Conservation (phyloP, 2,888 invertebrate species). For the Galerucella calmariensis region DNA sequence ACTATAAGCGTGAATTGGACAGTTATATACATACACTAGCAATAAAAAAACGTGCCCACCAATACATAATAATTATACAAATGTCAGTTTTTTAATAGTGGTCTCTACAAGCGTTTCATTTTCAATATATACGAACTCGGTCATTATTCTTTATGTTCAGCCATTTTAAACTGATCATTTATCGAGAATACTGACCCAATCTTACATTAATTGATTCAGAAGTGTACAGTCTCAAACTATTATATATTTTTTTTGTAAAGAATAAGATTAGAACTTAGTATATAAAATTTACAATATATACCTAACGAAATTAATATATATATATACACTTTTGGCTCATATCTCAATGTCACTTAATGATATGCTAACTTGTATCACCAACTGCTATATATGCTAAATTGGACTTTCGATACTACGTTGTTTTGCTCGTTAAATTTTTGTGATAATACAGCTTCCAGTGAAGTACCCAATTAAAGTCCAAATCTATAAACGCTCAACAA, state of each 20-base stretch:
- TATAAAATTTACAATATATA: constrained; percentile 54
- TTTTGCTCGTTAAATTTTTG: constrained; percentile 15
- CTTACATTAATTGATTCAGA: background rate
- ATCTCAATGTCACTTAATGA: constrained; percentile 51
- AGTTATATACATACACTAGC: constrained; percentile 52
- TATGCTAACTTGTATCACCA: constrained; percentile 51
- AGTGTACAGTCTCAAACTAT: constrained; percentile 49
- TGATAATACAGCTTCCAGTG: background rate
- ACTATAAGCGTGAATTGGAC: constrained; percentile 61
- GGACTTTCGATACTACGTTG: constrained; percentile 26
- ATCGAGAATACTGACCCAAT: constrained; percentile 1
- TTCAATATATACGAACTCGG: constrained; percentile 30
- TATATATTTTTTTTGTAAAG: constrained; percentile 46
- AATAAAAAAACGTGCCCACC: constrained; percentile 41
- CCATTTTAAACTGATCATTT: background rate
- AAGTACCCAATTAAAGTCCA: background rate
- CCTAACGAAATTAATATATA: constrained; percentile 53
- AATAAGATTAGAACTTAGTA: constrained; percentile 50
- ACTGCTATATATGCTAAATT: constrained; percentile 34
- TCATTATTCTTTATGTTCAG: constrained; percentile 5
- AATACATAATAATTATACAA: constrained; percentile 23
- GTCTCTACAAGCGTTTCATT: constrained; percentile 50
- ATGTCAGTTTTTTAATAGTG: constrained; percentile 43
- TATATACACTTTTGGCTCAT: constrained; percentile 59
- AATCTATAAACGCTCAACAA: background rate